Evolutionary conservation across 2,888 invertebrate species (phyloP).

Genomic region (Sthenelais limicola): DNA sequence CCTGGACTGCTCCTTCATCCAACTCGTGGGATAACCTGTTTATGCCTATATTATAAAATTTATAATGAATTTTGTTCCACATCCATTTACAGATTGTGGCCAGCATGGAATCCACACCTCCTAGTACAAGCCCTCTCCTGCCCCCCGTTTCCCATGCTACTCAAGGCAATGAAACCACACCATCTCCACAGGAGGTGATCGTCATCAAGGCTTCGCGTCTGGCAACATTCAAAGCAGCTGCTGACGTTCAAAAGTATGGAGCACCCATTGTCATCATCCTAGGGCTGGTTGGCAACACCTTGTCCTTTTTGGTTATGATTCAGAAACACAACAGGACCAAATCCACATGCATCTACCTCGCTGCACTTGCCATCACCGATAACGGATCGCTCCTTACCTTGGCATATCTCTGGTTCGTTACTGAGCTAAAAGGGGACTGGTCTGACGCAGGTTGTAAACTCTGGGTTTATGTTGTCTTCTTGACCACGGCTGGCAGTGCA

Average conservation of each 20-base stretch:
- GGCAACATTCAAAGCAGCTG: not conserved
- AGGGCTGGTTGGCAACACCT: not conserved
- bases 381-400: not conserved
- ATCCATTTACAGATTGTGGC: no score
- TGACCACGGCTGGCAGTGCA: constrained; percentile 3
- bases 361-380: constrained; percentile 2
- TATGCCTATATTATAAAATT: no score
- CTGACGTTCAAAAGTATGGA: not conserved
- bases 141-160: no score
- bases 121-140: no score
- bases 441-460: not conserved
- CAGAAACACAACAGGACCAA: not conserved
- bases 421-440: not conserved
- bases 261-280: not conserved
- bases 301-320: not conserved
- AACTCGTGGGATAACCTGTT: no score
- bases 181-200: no score
- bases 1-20: no score
- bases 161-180: no score
- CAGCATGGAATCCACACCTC: no score
- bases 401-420: constrained; percentile 3
- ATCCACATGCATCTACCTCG: constrained; percentile 5
- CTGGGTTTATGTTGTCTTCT: constrained; percentile 12
- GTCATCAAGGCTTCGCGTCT: no score
- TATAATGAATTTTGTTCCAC: no score